Conservation (phyloP, 1,140 invertebrate genomes). For the Heterodera carotae region DNA sequence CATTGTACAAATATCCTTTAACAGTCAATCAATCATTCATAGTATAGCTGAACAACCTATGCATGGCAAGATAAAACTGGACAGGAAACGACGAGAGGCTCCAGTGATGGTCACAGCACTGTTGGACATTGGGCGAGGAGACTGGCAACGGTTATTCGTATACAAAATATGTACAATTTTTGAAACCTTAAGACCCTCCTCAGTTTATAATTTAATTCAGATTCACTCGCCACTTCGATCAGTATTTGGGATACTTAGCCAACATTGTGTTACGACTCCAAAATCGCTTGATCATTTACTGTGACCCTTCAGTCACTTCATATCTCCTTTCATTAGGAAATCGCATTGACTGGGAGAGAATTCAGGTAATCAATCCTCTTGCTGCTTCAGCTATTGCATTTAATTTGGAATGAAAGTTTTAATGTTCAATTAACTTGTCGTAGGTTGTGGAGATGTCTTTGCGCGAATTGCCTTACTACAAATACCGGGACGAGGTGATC, state of each 20-base stretch:
- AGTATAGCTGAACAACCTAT: background rate
- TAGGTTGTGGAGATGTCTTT: slow-evolving; percentile 42
- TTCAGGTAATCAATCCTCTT: slow-evolving; percentile 31
- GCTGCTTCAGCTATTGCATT: background rate
- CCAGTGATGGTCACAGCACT: slow-evolving; percentile 47
- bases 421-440: too few species aligned
- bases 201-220: background rate
- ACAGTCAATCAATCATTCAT: background rate
- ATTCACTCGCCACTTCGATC: slow-evolving; percentile 44
- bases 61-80: background rate
- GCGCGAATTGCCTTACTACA: slow-evolving; percentile 52
- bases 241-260: slow-evolving; percentile 45
- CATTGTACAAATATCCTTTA: background rate
- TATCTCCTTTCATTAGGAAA: slow-evolving; percentile 29
- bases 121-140: slow-evolving; percentile 55
- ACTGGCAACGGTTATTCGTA: slow-evolving; percentile 36
- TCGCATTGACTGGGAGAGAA: slow-evolving; percentile 38
- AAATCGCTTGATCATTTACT: slow-evolving; percentile 52
- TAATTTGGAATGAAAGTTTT: too few species aligned
- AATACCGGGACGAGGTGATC: slow-evolving; percentile 26
- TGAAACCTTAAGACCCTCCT: background rate
- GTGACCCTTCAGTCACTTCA: slow-evolving; percentile 36
- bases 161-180: background rate
- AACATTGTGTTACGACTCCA: slow-evolving; percentile 47
- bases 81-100: slow-evolving; percentile 18